Conservation (phyloP, 1,140 invertebrate genomes). For the Ridgeia piscesae region DNA sequence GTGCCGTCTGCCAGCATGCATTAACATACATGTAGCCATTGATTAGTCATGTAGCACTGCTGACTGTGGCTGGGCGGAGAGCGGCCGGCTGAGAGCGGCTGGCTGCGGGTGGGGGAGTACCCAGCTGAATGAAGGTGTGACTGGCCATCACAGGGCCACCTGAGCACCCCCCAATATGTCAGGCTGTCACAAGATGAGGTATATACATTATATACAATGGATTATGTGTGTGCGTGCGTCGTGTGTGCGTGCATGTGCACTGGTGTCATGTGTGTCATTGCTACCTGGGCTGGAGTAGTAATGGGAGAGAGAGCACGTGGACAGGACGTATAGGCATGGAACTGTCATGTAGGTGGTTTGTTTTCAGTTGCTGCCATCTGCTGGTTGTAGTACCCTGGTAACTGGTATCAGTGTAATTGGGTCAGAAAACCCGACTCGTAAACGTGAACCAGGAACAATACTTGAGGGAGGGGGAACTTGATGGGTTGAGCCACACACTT, state of each 20-base stretch:
- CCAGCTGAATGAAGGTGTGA: not conserved
- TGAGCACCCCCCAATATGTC: not conserved
- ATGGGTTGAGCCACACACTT: not conserved
- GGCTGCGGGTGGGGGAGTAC: not conserved
- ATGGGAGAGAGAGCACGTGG: not conserved
- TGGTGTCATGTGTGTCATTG: not conserved
- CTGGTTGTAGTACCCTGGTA: not conserved
- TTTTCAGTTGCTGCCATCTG: not conserved
- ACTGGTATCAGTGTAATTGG: not conserved
- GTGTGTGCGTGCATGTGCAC: too few relatives aligned
- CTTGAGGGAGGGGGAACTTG: not conserved
- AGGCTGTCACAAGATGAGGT: not conserved
- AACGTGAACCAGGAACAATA: not conserved
- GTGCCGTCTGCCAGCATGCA: not conserved
- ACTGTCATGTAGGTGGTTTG: not conserved
- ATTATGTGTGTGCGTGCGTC: too few relatives aligned
- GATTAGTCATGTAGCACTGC: not conserved
- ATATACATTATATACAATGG: too few relatives aligned
- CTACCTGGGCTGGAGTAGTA: not conserved
- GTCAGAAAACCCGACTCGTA: not conserved
- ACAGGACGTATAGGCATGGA: not conserved
- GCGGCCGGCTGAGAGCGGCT: too few relatives aligned
- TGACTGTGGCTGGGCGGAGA: too few relatives aligned
- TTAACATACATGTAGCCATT: not conserved
- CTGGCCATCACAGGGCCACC: too few relatives aligned